phyloP scores from a whole-genome alignment of 2,888 invertebrate species.

The Cheilosia variabilis region DNA sequence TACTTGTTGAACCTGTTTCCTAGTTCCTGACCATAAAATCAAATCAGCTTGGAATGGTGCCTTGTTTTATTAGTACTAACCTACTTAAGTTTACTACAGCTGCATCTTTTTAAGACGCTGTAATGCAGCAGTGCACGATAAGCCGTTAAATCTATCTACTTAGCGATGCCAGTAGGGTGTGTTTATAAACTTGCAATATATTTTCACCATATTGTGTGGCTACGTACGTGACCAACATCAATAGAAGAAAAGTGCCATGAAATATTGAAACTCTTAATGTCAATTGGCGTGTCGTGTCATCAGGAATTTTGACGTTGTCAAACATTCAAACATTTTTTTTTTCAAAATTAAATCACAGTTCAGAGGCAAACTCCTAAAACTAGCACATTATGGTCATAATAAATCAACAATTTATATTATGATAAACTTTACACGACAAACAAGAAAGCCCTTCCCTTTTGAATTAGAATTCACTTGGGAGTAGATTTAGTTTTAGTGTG shows the following conservation, averaged over 20 bases:
- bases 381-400: constrained; percentile 28
- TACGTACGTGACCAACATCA: no score
- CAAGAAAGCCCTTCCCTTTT: constrained; percentile 9
- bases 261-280: no score
- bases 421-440: constrained; percentile 31
- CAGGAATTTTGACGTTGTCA: no score
- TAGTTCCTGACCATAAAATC: background rate
- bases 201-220: no score
- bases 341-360: background rate
- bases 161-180: no score
- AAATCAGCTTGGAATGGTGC: background rate
- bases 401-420: constrained; percentile 45
- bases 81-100: background rate
- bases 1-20: constrained; percentile 10
- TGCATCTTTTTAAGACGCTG: background rate
- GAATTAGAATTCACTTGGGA: constrained; percentile 6
- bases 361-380: constrained; percentile 23
- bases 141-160: no score
- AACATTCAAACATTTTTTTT: background rate
- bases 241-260: no score
- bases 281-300: no score
- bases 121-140: no score
- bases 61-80: background rate
- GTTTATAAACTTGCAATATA: no score
- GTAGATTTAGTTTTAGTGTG: constrained; percentile 21